These are phyloP conservation scores for Telenomus remus DNA, from an alignment of 1,140 invertebrate species.

Conservation along the genomic window DNA sequence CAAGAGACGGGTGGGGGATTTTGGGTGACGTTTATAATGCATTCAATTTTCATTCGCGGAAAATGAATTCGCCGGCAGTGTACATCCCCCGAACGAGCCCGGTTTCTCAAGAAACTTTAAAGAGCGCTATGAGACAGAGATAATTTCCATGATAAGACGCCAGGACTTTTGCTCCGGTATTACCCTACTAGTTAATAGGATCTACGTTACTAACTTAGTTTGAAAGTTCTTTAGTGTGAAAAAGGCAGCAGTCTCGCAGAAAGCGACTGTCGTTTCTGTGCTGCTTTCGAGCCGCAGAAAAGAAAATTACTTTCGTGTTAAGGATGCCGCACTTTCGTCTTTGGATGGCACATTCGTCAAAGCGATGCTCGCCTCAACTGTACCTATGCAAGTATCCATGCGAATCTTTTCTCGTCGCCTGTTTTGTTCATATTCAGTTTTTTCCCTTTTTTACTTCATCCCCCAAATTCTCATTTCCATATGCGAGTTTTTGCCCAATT, in stretches of 20 bases:
- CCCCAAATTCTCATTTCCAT: too few species aligned
- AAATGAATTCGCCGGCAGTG: conserved; percentile 52
- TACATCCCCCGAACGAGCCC: conserved; percentile 52
- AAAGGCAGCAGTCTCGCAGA: conserved; percentile 43
- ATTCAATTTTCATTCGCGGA: conserved; percentile 56
- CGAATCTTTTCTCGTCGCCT: too few species aligned
- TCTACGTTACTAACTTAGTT: conserved; percentile 67
- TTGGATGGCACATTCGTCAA: conserved; percentile 41
- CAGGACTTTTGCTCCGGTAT: conserved; percentile 65
- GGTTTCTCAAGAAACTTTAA: conserved; percentile 58
- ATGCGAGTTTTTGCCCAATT: conserved; percentile 9
- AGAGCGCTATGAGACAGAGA: conserved; percentile 60
- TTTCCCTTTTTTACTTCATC: too few species aligned
- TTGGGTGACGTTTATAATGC: conserved; percentile 54
- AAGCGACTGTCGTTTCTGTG: conserved; percentile 44
- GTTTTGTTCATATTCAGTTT: too few species aligned
- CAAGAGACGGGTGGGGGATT: conserved; percentile 31
- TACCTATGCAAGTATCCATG: too few species aligned
- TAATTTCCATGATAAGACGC: conserved; percentile 64
- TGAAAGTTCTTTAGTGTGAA: conserved; percentile 62
- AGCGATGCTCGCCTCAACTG: neutral
- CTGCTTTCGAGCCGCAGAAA: conserved; percentile 40
- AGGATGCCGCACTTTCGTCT: conserved; percentile 38
- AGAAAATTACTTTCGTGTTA: conserved; percentile 53
- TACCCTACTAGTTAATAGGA: conserved; percentile 67